Conservation (phyloP, 2,888 invertebrate species). For the Mesorhabditis belari region DNA sequence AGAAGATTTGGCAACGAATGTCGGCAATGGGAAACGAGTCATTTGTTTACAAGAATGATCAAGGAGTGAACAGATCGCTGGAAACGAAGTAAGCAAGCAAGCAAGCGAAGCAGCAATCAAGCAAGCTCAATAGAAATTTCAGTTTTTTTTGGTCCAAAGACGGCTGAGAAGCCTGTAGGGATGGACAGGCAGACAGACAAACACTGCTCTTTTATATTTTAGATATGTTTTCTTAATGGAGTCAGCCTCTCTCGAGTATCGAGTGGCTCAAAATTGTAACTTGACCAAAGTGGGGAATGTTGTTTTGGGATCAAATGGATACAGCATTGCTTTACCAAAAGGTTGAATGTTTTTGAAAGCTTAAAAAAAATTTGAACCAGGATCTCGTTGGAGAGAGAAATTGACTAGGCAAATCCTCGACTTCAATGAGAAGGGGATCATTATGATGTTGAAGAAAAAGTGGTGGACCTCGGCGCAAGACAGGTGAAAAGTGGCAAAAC, state of each 20-base stretch:
- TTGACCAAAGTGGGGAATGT: conserved; percentile 87
- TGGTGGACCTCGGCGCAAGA: conserved; percentile 75
- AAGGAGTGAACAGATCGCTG: conserved; percentile 78
- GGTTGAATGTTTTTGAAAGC: conserved; percentile 57
- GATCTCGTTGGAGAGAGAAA: conserved; percentile 87
- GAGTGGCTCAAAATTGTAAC: conserved; percentile 81
- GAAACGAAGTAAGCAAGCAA: conserved; percentile 70
- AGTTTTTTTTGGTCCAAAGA: no score
- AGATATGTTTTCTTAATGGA: conserved; percentile 77
- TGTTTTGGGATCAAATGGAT: conserved; percentile 73
- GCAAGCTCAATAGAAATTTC: background rate
- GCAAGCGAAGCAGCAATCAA: no score
- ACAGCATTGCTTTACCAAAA: conserved; percentile 92
- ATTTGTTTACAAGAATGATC: conserved; percentile 81
- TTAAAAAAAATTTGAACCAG: conserved; percentile 56
- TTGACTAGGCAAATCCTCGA: conserved; percentile 87
- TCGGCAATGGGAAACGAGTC: conserved; percentile 65
- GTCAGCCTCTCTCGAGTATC: conserved; percentile 90
- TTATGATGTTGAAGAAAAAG: conserved; percentile 71
- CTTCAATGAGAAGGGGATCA: conserved; percentile 77
- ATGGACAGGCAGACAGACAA: no score
- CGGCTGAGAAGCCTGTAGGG: no score
- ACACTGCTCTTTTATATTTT: no score
- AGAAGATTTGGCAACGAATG: conserved; percentile 56
- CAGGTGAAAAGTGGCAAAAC: background rate